phyloP scores from a whole-genome alignment of 2,888 invertebrate genomes.

The Agonum fuliginosum region DNA sequence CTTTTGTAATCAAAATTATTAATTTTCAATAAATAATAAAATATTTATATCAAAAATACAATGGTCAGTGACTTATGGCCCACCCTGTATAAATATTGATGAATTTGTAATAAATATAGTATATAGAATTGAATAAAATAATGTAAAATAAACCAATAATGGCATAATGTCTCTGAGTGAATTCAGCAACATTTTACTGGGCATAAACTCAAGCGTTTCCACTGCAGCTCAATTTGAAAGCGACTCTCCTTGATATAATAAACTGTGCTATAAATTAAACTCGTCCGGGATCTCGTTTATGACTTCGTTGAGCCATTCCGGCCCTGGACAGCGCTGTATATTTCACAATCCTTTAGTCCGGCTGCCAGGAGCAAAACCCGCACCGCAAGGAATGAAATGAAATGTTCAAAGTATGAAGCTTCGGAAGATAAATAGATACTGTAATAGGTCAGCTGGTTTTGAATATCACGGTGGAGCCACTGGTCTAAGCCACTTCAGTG shows the following conservation, averaged over 20 bases:
- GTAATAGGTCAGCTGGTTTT: slow-evolving; percentile 53
- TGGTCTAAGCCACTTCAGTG: background rate
- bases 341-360: slow-evolving; percentile 33
- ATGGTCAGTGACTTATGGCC: too few species aligned
- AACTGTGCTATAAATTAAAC: slow-evolving; percentile 34
- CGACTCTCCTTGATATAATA: background rate
- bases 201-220: background rate
- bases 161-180: too few species aligned
- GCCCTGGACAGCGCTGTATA: background rate
- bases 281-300: slow-evolving; percentile 25
- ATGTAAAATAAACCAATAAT: too few species aligned
- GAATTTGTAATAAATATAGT: too few species aligned
- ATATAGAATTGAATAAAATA: too few species aligned
- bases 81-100: too few species aligned
- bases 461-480: background rate
- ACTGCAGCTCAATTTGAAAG: background rate
- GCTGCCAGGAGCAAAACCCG: background rate
- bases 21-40: too few species aligned
- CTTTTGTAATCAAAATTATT: too few species aligned
- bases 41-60: too few species aligned
- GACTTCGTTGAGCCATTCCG: background rate
- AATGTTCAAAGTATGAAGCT: slow-evolving; percentile 47
- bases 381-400: slow-evolving; percentile 42
- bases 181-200: background rate
- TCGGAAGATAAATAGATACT: slow-evolving; percentile 50